Evolutionary conservation across 2,888 invertebrate species (phyloP).

Genomic region (Anoplius nigerrimus): DNA sequence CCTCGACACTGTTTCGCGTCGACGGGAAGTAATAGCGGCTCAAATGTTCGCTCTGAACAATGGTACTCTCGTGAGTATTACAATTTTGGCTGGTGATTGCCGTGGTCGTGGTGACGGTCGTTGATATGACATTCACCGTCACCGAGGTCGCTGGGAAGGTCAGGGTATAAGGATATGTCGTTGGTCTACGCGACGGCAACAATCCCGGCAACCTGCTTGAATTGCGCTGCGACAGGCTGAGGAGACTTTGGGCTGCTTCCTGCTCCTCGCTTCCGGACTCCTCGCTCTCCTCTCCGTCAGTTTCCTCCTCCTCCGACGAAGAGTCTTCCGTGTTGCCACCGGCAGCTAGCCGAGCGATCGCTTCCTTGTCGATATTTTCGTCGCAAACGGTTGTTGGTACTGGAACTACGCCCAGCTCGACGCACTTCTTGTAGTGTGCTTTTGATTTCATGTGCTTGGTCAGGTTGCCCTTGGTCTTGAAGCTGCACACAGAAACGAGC

Average conservation of each 20-base stretch:
- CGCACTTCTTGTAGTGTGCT: conserved; percentile 95
- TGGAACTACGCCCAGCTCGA: conserved; percentile 88
- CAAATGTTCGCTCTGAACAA: conserved; percentile 64
- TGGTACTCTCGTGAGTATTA: conserved; percentile 53
- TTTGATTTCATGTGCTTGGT: conserved; percentile 99
- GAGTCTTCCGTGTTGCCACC: conserved; percentile 77
- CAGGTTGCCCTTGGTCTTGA: conserved; percentile 98
- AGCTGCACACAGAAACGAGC: conserved; percentile 78
- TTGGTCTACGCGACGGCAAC: conserved; percentile 80
- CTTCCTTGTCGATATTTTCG: conserved; percentile 78
- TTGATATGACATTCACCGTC: conserved; percentile 33
- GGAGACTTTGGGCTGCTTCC: conserved; percentile 88
- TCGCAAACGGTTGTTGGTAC: conserved; percentile 82
- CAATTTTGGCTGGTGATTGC: conserved; percentile 48
- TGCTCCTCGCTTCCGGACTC: conserved; percentile 79
- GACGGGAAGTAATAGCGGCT: conserved; percentile 74
- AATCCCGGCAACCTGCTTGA: conserved; percentile 76
- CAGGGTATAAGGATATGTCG: conserved; percentile 81
- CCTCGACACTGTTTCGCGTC: conserved; percentile 57
- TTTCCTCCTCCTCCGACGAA: conserved; percentile 74
- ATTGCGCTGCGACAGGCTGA: conserved; percentile 82
- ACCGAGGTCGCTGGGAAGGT: conserved; percentile 52
- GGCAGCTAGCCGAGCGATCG: conserved; percentile 77
- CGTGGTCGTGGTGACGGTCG: conserved; percentile 41
- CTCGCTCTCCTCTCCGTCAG: conserved; percentile 68